Percentiles rank a stretch among this genome's conserved stretches.
Conservation (phyloP, 1,140 invertebrate genomes). For the Phortica variegata region DNA sequence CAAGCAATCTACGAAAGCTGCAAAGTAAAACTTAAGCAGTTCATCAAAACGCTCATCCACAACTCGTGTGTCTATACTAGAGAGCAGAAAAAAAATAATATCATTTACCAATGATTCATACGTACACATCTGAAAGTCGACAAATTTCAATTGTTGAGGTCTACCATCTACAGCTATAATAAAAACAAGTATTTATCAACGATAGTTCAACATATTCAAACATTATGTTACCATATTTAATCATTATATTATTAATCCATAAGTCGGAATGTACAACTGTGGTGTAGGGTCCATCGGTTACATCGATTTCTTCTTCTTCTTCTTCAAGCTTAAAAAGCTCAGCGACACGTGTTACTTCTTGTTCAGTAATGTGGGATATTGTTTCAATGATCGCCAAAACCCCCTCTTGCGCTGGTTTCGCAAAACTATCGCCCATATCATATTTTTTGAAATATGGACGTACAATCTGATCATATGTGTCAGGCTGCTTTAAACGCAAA, state of each 20-base stretch:
- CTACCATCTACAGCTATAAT: conserved; percentile 27
- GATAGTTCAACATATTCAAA: not conserved
- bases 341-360: conserved; percentile 14
- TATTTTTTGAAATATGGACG: conserved; percentile 48
- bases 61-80: conserved; percentile 58
- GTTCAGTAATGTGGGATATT: conserved; percentile 25
- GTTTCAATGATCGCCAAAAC: conserved; percentile 27
- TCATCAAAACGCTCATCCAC: conserved; percentile 57
- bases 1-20: conserved; percentile 54
- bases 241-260: conserved; percentile 67
- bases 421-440: conserved; percentile 35
- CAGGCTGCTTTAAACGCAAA: conserved; percentile 58
- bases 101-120: conserved; percentile 61
- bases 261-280: conserved; percentile 64
- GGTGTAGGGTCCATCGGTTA: conserved; percentile 50
- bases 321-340: conserved; percentile 30
- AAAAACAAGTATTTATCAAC: too few species aligned
- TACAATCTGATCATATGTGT: conserved; percentile 58
- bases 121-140: conserved; percentile 65
- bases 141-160: conserved; percentile 61
- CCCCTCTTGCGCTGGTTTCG: conserved; percentile 33
- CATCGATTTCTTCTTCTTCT: conserved; percentile 15
- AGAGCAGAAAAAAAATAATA: conserved; percentile 62
- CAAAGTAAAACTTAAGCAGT: conserved; percentile 60
- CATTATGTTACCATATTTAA: conserved; percentile 42